phyloP scores from a whole-genome alignment of 1,140 invertebrate genomes.

The Zelostemma sp. region DNA sequence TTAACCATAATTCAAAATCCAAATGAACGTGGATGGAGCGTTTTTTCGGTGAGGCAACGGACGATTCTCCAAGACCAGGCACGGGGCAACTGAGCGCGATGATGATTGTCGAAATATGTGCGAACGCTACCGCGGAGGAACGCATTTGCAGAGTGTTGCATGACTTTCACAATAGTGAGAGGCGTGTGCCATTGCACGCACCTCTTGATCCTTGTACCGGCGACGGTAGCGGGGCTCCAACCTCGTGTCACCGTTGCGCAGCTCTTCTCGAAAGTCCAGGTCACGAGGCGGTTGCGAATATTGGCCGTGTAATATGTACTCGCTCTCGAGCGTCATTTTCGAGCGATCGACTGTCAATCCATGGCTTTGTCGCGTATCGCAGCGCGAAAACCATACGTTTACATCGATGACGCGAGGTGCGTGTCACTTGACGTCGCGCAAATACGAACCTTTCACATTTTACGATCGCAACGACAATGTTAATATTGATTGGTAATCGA shows the following conservation, averaged over 20 bases:
- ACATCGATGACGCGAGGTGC: background rate
- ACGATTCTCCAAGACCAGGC: too few species aligned
- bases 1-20: too few species aligned
- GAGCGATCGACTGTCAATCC: constrained; percentile 4
- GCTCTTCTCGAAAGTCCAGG: constrained; percentile 15
- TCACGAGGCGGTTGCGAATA: constrained; percentile 12
- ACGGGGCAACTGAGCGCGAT: too few species aligned
- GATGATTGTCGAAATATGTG: background rate
- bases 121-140: background rate
- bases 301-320: background rate
- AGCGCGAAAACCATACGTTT: background rate
- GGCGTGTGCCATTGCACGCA: constrained; percentile 54
- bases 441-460: background rate
- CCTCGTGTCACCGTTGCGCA: constrained; percentile 9
- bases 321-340: background rate
- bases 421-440: background rate
- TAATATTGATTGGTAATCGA: too few species aligned
- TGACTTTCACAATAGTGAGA: constrained; percentile 57
- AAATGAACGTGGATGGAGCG: too few species aligned
- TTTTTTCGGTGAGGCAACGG: too few species aligned
- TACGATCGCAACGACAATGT: background rate
- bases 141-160: background rate
- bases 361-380: background rate
- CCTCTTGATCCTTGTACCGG: constrained; percentile 39
- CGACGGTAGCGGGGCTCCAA: background rate